Evolutionary conservation across 1,140 invertebrate species (phyloP).

Genomic region (Pseudomyrmex cubaensis): DNA sequence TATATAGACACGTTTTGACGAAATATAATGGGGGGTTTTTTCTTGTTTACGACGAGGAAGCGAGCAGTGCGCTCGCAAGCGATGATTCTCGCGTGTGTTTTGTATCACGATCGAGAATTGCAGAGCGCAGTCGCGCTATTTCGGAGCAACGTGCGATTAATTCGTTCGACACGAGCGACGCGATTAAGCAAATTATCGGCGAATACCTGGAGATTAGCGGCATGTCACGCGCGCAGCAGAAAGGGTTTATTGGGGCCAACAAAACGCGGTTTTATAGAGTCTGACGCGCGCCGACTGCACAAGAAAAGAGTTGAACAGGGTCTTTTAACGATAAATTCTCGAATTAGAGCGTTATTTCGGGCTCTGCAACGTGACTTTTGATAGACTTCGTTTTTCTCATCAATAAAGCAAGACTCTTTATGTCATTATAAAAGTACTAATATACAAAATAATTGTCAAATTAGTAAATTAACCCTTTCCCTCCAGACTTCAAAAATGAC

Average conservation of each 20-base stretch:
- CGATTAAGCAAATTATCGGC: slow-evolving; percentile 69
- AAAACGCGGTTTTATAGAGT: slow-evolving; percentile 55
- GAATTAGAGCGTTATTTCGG: slow-evolving; percentile 32
- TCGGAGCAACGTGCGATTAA: slow-evolving; percentile 14
- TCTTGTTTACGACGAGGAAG: too few relatives aligned
- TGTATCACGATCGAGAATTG: not conserved
- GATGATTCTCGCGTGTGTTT: not conserved
- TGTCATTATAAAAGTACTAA: too few relatives aligned
- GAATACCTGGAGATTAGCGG: slow-evolving; percentile 70
- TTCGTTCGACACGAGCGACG: slow-evolving; percentile 40
- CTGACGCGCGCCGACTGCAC: slow-evolving; percentile 24
- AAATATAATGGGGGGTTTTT: too few relatives aligned
- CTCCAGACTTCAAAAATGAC: too few relatives aligned
- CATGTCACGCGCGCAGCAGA: slow-evolving; percentile 16
- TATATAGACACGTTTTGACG: too few relatives aligned
- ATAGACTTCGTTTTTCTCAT: too few relatives aligned
- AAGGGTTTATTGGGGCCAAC: slow-evolving; percentile 59
- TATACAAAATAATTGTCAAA: too few relatives aligned
- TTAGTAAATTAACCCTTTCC: too few relatives aligned
- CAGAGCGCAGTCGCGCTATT: not conserved
- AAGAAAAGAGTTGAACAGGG: not conserved
- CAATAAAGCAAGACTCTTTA: too few relatives aligned
- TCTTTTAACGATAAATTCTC: slow-evolving; percentile 37
- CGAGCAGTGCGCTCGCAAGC: not conserved
- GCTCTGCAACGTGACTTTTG: not conserved